Percentiles rank a stretch among this genome's conserved stretches.
Evolutionary conservation across 2,888 invertebrate species (phyloP).

Genomic region (Phorcus lineatus): DNA sequence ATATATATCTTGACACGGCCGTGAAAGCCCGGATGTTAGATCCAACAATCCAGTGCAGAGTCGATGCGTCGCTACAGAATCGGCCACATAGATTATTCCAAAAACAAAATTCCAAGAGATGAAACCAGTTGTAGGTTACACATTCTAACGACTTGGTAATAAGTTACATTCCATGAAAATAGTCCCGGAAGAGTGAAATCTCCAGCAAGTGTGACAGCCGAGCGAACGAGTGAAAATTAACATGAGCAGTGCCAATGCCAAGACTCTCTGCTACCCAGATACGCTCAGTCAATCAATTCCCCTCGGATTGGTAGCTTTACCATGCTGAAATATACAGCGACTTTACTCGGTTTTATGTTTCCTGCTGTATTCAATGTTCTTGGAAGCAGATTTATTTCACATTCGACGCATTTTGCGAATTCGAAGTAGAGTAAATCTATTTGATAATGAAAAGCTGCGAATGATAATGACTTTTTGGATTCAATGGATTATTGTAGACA

Average conservation of each 20-base stretch:
- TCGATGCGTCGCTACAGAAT: not conserved
- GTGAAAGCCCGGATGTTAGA: slow-evolving; percentile 58
- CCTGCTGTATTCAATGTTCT: no score
- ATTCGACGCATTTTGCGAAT: no score
- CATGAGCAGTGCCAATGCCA: slow-evolving; percentile 9
- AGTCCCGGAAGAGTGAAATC: not conserved
- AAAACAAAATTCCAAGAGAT: not conserved
- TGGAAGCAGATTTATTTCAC: no score
- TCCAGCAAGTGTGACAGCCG: not conserved
- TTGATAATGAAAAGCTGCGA: no score
- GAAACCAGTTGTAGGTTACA: not conserved
- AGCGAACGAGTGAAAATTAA: slow-evolving; percentile 6
- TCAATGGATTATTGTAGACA: no score
- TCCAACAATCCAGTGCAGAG: slow-evolving; percentile 36
- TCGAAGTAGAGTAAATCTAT: no score
- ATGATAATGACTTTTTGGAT: no score
- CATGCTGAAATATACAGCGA: no score
- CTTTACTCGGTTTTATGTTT: no score
- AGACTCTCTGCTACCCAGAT: not conserved
- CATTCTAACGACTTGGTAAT: not conserved
- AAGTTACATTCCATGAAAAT: not conserved
- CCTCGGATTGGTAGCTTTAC: not conserved
- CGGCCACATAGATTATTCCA: slow-evolving; percentile 19
- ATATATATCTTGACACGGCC: slow-evolving; percentile 29
- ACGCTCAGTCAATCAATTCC: not conserved